Percentiles rank a stretch among this genome's conserved stretches.
Evolutionary conservation across 2,113 vertebrate genomes (phyloP).

Genomic region (Cynocephalus volans): DNA sequence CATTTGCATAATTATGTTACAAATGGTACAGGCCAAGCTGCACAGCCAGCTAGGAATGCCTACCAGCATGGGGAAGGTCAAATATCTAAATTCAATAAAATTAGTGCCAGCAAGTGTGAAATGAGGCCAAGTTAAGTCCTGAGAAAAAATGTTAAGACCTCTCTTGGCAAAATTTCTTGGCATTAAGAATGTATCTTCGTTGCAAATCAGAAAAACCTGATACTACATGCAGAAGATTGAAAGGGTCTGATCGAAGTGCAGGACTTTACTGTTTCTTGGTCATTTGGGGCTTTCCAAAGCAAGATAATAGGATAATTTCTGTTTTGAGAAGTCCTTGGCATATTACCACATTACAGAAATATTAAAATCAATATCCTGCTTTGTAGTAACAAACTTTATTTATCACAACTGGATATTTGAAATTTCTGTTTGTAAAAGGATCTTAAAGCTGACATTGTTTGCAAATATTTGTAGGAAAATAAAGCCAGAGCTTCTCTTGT

Average conservation of each 20-base stretch:
- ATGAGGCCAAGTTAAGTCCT: background rate
- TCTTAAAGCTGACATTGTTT: background rate
- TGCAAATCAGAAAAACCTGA: background rate
- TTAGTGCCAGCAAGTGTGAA: background rate
- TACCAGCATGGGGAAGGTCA: background rate
- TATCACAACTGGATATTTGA: background rate
- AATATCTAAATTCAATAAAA: background rate
- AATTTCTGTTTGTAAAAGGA: background rate
- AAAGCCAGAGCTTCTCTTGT: background rate
- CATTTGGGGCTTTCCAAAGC: background rate
- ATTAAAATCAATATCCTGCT: background rate
- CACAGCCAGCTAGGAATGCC: too few relatives aligned
- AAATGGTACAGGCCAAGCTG: background rate
- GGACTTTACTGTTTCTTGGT: background rate
- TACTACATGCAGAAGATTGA: background rate
- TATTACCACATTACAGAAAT: slow-evolving; percentile 9
- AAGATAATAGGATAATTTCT: background rate
- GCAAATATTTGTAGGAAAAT: background rate
- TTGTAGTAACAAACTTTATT: background rate
- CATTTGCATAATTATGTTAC: background rate
- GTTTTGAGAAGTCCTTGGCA: background rate
- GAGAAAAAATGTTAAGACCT: background rate
- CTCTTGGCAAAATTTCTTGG: background rate
- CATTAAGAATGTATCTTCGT: background rate
- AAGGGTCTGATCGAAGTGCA: background rate